These are phyloP conservation scores for Ichneumoninae sp. DNA, from an alignment of 2,888 invertebrate genomes.

Conservation along the genomic window DNA sequence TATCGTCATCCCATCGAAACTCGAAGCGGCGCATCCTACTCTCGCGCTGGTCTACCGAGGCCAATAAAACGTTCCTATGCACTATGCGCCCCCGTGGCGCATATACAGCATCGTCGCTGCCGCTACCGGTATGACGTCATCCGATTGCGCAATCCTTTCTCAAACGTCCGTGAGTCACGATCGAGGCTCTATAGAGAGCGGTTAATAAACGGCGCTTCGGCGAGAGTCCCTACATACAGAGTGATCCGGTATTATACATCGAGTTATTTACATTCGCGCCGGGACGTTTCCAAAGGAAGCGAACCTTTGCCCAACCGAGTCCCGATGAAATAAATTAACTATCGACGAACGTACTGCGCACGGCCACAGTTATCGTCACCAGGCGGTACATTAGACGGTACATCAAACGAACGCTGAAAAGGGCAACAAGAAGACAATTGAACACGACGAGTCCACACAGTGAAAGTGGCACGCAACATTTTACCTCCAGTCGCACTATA, in stretches of 20 bases:
- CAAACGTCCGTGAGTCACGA: slow-evolving; percentile 64
- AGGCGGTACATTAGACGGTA: background rate
- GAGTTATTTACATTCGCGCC: background rate
- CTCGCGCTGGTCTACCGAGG: slow-evolving; percentile 17
- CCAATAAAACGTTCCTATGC: slow-evolving; percentile 26
- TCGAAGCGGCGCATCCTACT: slow-evolving; percentile 28
- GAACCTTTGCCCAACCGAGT: background rate
- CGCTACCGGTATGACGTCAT: slow-evolving; percentile 59
- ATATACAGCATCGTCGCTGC: slow-evolving; percentile 2
- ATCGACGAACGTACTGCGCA: background rate
- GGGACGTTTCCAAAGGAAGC: background rate
- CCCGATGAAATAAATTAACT: background rate
- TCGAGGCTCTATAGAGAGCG: slow-evolving; percentile 41
- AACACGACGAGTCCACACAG: no score
- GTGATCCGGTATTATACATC: slow-evolving; percentile 10
- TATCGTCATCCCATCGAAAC: slow-evolving; percentile 28
- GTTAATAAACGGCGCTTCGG: slow-evolving; percentile 36
- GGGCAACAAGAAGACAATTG: no score
- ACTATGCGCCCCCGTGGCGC: background rate
- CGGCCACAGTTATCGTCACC: no score
- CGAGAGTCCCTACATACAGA: slow-evolving; percentile 24
- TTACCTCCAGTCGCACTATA: no score
- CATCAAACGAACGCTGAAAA: no score
- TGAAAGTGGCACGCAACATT: no score
- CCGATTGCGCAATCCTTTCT: slow-evolving; percentile 59